Conservation (phyloP, 2,113 vertebrate genomes). For the Anas platyrhynchos region DNA sequence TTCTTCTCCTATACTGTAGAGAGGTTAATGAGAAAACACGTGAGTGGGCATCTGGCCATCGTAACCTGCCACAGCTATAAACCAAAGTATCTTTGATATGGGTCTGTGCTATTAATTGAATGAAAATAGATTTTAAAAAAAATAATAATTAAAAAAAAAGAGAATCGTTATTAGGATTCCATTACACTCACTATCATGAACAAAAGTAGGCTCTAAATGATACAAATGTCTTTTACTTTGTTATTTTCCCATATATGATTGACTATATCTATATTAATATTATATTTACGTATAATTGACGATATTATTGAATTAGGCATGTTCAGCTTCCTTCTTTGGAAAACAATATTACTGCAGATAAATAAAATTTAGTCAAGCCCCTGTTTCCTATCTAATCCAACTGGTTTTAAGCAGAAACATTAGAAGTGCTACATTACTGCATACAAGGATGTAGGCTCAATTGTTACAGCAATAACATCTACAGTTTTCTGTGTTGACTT, state of each 20-base stretch:
- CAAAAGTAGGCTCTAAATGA: not conserved
- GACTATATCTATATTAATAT: not conserved
- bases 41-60: not conserved
- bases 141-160: not conserved
- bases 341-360: not conserved
- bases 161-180: not conserved
- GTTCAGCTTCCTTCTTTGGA: not conserved
- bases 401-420: not conserved
- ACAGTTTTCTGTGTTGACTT: not conserved
- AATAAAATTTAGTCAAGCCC: not conserved
- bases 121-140: not conserved
- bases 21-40: not conserved
- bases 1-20: not conserved
- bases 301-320: not conserved
- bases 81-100: not conserved
- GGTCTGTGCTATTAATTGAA: not conserved
- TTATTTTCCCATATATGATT: not conserved
- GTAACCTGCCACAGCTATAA: not conserved
- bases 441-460: not conserved
- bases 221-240: not conserved
- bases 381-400: not conserved
- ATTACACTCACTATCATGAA: not conserved
- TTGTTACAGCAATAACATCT: not conserved
- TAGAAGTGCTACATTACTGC: not conserved
- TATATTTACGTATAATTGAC: not conserved